These are phyloP conservation scores for Rhynchotus rufescens DNA, from an alignment of 2,797 vertebrate species.

Conservation along the genomic window DNA sequence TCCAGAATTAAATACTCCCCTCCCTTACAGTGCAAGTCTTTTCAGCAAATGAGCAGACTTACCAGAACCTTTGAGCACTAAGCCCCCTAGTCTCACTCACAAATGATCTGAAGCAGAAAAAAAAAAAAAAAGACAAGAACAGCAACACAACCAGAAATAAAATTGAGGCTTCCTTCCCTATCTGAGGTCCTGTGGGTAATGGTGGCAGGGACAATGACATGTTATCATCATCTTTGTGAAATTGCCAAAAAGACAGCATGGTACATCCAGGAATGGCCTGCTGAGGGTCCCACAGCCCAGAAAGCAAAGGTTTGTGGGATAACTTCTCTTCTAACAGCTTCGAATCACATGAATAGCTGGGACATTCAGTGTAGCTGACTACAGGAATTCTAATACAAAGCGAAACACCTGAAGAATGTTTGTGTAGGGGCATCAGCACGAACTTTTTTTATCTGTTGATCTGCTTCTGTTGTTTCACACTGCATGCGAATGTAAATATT, in stretches of 20 bases:
- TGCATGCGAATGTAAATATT: not conserved
- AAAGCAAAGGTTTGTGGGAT: not conserved
- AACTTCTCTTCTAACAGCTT: not conserved
- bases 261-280: not conserved
- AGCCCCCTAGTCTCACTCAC: not conserved
- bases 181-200: not conserved
- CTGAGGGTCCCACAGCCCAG: not conserved
- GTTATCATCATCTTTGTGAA: not conserved
- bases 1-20: too few species aligned
- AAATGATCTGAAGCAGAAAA: not conserved
- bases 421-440: not conserved
- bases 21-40: too few species aligned
- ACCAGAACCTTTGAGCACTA: not conserved
- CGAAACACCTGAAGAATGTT: not conserved
- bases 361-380: not conserved
- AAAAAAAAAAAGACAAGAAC: not conserved
- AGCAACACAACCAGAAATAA: not conserved
- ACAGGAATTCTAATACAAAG: not conserved
- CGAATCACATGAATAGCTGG: not conserved
- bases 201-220: fast-evolving
- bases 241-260: not conserved
- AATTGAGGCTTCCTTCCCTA: not conserved
- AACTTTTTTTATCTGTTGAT: not conserved
- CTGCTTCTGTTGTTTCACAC: not conserved
- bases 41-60: not conserved